These are phyloP conservation scores for Stenodera caucasica DNA, from an alignment of 2,888 invertebrate species.

Conservation along the genomic window DNA sequence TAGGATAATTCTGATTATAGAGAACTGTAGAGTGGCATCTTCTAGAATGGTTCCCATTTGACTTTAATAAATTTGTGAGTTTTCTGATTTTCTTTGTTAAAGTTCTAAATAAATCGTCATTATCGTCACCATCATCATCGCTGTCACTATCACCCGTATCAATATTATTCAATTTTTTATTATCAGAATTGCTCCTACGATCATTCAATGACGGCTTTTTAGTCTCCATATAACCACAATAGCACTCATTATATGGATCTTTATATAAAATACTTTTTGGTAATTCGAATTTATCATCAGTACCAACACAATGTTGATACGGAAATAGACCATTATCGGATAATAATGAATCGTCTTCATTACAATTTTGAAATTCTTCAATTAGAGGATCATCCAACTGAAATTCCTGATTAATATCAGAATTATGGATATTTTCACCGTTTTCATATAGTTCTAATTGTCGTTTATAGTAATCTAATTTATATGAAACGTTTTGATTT, in stretches of 20 bases:
- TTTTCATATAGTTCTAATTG: conserved; percentile 17
- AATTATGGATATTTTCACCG: conserved; percentile 19
- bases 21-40: not conserved
- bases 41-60: not conserved
- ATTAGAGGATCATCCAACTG: conserved; percentile 11
- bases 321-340: conserved; percentile 29
- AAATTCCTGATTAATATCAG: conserved; percentile 11
- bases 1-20: not conserved
- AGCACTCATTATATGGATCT: conserved; percentile 47
- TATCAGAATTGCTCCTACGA: not conserved
- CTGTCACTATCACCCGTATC: not conserved
- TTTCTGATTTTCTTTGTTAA: not conserved
- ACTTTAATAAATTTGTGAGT: not conserved
- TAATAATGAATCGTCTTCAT: conserved; percentile 14
- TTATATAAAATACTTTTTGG: conserved; percentile 44
- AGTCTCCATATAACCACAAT: conserved; percentile 33
- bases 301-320: conserved; percentile 22
- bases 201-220: not conserved
- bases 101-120: not conserved
- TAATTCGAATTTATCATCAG: conserved; percentile 16
- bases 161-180: not conserved
- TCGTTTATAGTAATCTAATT: conserved; percentile 33
- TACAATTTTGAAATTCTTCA: not conserved
- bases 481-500: conserved; percentile 36
- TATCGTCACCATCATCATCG: not conserved